A percentile compares a stretch with the other conserved stretches of the same genome.
Evolutionary conservation across 2,888 invertebrate species (phyloP).

Genomic region (Digitonthophagus gazella): DNA sequence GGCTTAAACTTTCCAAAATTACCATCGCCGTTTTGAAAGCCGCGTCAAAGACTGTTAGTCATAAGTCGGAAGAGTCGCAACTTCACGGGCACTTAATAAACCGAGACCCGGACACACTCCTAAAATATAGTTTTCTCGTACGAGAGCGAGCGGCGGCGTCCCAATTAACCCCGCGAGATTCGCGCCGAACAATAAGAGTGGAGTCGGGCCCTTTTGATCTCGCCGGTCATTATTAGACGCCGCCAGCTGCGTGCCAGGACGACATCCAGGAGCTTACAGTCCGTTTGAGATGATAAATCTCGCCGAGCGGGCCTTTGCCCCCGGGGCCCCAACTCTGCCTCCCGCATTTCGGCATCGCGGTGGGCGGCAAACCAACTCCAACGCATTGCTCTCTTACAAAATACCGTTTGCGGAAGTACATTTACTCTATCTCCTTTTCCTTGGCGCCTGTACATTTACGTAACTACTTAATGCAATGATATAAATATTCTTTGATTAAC

Average conservation of each 20-base stretch:
- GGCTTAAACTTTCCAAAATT: no score
- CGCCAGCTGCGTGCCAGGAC: not conserved
- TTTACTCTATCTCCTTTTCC: not conserved
- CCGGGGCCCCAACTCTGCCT: not conserved
- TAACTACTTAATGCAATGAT: no score
- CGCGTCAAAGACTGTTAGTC: no score
- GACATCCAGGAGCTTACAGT: not conserved
- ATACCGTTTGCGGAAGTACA: not conserved
- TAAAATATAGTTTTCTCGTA: not conserved
- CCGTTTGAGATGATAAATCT: not conserved
- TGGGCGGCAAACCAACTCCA: not conserved
- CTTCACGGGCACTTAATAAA: not conserved
- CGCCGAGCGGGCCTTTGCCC: not conserved
- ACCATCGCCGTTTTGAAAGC: no score
- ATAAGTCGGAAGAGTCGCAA: not conserved
- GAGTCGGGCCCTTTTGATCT: not conserved
- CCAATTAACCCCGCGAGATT: not conserved
- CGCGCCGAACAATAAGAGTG: not conserved
- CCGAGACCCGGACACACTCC: not conserved
- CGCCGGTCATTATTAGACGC: not conserved
- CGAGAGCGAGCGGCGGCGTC: not conserved
- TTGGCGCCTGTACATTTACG: no score
- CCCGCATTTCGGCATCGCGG: not conserved
- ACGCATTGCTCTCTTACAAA: no score
- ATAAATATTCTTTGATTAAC: no score